phyloP scores from a whole-genome alignment of 2,888 invertebrate species.

The Caenorhabditis sp. region DNA sequence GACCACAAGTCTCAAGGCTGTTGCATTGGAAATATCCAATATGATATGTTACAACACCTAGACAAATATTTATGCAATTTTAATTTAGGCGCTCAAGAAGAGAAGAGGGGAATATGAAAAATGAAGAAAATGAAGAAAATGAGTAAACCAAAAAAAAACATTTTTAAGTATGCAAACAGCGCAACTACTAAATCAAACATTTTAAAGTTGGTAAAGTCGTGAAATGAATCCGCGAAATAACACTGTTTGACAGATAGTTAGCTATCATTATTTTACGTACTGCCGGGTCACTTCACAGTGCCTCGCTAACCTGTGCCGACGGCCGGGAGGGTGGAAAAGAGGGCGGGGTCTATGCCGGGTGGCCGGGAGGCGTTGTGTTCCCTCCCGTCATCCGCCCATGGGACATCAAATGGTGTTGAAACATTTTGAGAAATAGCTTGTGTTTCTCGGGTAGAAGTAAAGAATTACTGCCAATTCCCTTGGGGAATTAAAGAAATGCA shows the following conservation, averaged over 20 bases:
- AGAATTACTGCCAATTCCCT: conserved; percentile 59
- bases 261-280: conserved; percentile 46
- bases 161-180: no score
- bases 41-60: conserved; percentile 39
- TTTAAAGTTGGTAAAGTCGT: background rate
- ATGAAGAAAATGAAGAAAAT: background rate
- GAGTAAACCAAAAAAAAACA: background rate
- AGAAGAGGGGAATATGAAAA: background rate
- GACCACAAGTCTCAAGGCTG: background rate
- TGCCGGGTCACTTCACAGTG: conserved; percentile 40
- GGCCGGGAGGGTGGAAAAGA: conserved; percentile 1
- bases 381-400: conserved; percentile 46
- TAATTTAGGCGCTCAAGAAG: conserved; percentile 25
- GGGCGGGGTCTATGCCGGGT: conserved; percentile 53
- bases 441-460: conserved; percentile 47
- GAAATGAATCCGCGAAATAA: background rate
- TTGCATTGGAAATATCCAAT: conserved; percentile 44
- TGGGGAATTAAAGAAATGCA: conserved; percentile 57
- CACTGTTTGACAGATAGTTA: background rate
- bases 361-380: conserved; percentile 41
- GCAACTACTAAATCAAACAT: background rate
- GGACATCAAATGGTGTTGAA: conserved; percentile 62
- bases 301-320: conserved; percentile 58
- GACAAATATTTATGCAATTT: conserved; percentile 50
- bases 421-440: conserved; percentile 59